These are phyloP conservation scores for Trissonchulus latispiculum DNA, from an alignment of 2,888 invertebrate species.

Conservation along the genomic window DNA sequence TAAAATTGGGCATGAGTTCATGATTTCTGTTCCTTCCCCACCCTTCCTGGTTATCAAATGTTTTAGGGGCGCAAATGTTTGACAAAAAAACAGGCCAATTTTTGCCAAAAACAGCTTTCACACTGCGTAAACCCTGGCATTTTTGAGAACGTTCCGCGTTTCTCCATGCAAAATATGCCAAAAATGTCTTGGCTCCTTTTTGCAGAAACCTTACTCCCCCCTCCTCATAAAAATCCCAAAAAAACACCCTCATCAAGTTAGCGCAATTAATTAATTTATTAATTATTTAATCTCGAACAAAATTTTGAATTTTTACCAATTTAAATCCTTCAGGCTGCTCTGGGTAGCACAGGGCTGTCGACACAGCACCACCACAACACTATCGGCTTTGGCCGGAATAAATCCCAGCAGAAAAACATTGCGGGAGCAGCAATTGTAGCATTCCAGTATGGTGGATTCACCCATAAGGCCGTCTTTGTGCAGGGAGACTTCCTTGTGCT, in stretches of 20 bases:
- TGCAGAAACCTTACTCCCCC: not conserved
- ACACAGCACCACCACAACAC: slow-evolving; percentile 89
- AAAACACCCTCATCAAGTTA: not conserved
- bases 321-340: slow-evolving; percentile 93
- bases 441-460: slow-evolving; percentile 82
- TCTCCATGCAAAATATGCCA: no score
- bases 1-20: no score
- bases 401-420: slow-evolving; percentile 98
- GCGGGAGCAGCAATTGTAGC: slow-evolving; percentile 94
- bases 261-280: no score
- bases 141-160: no score
- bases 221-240: not conserved
- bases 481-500: slow-evolving; percentile 95
- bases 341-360: slow-evolving; percentile 96
- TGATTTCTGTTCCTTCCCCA: no score
- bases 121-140: no score
- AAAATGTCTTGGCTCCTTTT: no score
- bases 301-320: slow-evolving; percentile 58
- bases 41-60: no score
- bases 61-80: no score
- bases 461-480: slow-evolving; percentile 95
- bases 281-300: not conserved
- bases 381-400: slow-evolving; percentile 97
- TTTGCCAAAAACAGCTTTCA: slow-evolving; percentile 7
- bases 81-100: no score